phyloP scores from a whole-genome alignment of 2,797 vertebrate species.

The Anabacerthia variegaticeps region DNA sequence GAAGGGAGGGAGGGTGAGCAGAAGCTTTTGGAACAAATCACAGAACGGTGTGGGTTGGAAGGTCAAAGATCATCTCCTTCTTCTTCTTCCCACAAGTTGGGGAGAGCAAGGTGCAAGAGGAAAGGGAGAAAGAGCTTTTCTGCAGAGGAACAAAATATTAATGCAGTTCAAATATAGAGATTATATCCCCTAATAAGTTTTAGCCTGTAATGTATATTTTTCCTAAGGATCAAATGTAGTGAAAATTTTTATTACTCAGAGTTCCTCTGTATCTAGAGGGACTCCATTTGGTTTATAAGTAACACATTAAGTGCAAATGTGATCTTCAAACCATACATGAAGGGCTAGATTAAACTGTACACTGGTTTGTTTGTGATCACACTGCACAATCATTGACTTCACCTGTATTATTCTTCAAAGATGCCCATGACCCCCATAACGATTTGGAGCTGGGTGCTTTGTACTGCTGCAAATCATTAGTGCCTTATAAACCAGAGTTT shows the following conservation, averaged over 20 bases:
- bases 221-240: neutral
- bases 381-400: neutral
- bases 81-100: neutral
- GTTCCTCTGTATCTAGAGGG: neutral
- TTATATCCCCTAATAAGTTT: neutral
- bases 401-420: neutral
- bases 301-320: neutral
- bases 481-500: slow-evolving; percentile 23
- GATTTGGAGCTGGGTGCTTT: slow-evolving; percentile 21
- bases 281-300: neutral
- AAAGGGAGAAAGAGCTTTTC: neutral
- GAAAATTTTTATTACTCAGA: neutral
- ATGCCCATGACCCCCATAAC: neutral
- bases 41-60: neutral
- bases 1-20: neutral
- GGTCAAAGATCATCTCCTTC: neutral
- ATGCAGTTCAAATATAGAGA: slow-evolving; percentile 23
- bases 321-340: neutral
- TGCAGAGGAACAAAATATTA: neutral
- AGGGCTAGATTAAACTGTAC: neutral
- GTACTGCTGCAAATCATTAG: slow-evolving; percentile 21
- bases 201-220: neutral
- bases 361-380: neutral
- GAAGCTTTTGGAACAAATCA: neutral
- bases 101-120: neutral